Base-by-base conservation (phyloP, 2,113 vertebrate genomes). In the Dolichallabes microphthalmus region DNA sequence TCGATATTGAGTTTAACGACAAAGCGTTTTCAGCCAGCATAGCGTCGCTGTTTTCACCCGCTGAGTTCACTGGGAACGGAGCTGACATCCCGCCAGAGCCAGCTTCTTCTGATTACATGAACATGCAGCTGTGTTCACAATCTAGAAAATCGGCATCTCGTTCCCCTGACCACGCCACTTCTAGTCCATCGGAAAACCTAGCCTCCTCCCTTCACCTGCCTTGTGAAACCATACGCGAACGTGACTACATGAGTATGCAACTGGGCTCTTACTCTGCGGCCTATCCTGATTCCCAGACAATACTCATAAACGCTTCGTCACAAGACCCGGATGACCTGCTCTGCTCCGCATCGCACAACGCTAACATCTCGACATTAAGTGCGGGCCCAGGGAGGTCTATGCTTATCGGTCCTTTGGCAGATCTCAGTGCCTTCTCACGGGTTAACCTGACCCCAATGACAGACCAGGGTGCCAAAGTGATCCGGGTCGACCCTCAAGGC, bases 381-480 rank as follows among this genome's bases (percentile, higher is more conserved):
- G 39, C 71, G 73, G 76, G 78, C 52, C 73, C 82, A 4, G 80
- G 45, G 2, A 83, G 75, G 68, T 55, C 82, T 14, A 68, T 78
- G 17, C 84, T 91, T 30, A 79, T 92, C 57, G 86, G 88, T 64
- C 89, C 90, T 80, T 84, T 91, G 73, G 86, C 90, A 4, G 91
- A 86, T 39, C 82, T 90, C 32, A 95, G 96, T 82, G 95, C 95
- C 85, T 96, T 96, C 88, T 95, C 95, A 69, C 90, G 94, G 58
- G 92, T 96, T 50, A 95, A 89, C 89, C 94, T 95, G 57, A 94
- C 91, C 64, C 93, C 94, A 30, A 92, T 87, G 83, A 92, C 91
- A 83, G 96, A 92, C 90, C 95, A 95, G 91, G 95, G 94, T 91
- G 95, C 96, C 92, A 96, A 96, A 94, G 95, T 97, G 87, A 95